Evolutionary conservation across 2,113 vertebrate genomes (phyloP), one percentile per base, ranked within the genome.

Genomic region (Plestiodon gilberti): DNA sequence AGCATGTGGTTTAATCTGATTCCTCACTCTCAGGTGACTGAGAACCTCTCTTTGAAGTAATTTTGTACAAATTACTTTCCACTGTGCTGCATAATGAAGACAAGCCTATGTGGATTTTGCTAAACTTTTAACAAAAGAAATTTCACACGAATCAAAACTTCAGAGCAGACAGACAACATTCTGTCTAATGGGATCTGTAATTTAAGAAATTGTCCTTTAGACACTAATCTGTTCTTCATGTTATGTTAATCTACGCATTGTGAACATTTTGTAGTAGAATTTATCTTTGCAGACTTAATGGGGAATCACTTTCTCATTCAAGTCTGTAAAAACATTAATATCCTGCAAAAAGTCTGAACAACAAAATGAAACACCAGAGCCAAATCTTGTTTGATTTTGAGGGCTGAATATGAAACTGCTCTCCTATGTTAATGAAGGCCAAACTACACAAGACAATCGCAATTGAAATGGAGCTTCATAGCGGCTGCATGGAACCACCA

Each of bases 1-100:
- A 74, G 14, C 55, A 80, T 62, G 78, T 33, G 11, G 18, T 79
- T 86, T 86, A 87, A 87, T 87, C 40, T 74, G 57, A 75, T 22
- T 87, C 57, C 55, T 52, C 8, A 52, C 3, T 73, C 38, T 73
- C 78, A 28, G 52, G 69, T n/a, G 78, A 35, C 79, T 86, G 73
- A 71, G 35, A 61, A 59, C 52, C 55, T 62, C 84, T 86, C 28
- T 71, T 85, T 79, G 52, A 43, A 61, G 76, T 59, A n/a, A 85
- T 85, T 78, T 78, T 65, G 35, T 73, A 11, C 33, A 85, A 59
- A 86, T 86, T 74, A 71, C 57, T 86, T 86, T 80, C 43, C 22
- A 43, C 40, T 79, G 59, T 81, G 69, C 22, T 73, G 40, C 23
- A 62, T 74, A 86, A 40, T 43, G 38, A 80, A 81, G 38, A 64